Conservation (phyloP, 53 echinoderm and acorn worm genomes). For the Echinarachnius parma region DNA sequence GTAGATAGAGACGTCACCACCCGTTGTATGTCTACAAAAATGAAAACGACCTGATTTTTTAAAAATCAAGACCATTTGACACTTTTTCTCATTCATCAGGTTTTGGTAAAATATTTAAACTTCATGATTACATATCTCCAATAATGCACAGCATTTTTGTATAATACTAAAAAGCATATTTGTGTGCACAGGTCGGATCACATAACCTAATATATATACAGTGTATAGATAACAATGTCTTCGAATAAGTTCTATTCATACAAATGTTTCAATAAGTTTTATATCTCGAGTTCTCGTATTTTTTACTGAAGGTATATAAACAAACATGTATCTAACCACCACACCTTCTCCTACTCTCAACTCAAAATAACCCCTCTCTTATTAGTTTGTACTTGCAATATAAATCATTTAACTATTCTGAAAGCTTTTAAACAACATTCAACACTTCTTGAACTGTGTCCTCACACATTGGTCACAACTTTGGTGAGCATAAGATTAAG, state of each 20-base stretch:
- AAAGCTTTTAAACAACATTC: neutral
- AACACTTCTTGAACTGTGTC: too few relatives aligned
- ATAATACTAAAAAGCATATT: conserved; percentile 48
- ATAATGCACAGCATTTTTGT: conserved; percentile 47
- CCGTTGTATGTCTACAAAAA: conserved; percentile 37
- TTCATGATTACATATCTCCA: conserved; percentile 46
- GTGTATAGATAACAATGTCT: conserved; percentile 51
- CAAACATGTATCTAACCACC: conserved; percentile 33
- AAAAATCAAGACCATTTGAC: conserved; percentile 35
- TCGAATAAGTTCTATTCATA: conserved; percentile 46
- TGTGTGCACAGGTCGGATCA: conserved; percentile 50
- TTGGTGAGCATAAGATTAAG: conserved; percentile 41
- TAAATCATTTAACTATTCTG: conserved; percentile 18
- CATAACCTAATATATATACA: conserved; percentile 55
- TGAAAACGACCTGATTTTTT: conserved; percentile 44
- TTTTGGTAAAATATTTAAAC: too few relatives aligned
- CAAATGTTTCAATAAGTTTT: conserved; percentile 38
- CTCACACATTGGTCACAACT: neutral
- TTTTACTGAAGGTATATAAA: conserved; percentile 36
- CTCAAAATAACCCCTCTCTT: conserved; percentile 9
- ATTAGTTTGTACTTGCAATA: conserved; percentile 36
- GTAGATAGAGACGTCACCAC: conserved; percentile 14
- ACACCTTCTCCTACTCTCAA: conserved; percentile 5
- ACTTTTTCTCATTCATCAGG: conserved; percentile 16
- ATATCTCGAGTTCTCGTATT: conserved; percentile 6